Percentiles rank a stretch among this genome's conserved stretches.
phyloP scores from a whole-genome alignment of 2,797 vertebrate genomes.

The Babyrousa celebensis region DNA sequence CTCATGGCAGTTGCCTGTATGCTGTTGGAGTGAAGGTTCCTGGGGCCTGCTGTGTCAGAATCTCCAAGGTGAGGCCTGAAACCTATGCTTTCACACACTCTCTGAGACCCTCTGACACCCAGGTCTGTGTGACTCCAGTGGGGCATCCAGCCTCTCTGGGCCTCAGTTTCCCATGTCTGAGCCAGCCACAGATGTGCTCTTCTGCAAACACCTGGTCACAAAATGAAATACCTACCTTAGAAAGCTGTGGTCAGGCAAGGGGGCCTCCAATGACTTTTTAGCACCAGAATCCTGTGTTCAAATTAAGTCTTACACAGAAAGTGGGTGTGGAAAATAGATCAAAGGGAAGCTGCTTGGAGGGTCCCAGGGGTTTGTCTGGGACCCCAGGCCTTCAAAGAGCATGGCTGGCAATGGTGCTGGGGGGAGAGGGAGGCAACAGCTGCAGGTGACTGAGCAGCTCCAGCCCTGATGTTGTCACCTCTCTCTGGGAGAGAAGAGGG shows the following conservation, averaged over 20 bases:
- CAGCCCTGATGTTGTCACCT: not conserved
- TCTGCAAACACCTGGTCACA: not conserved
- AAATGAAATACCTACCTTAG: not conserved
- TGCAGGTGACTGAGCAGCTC: not conserved
- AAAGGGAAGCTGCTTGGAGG: too few relatives aligned
- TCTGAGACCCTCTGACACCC: not conserved
- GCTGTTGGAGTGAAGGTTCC: not conserved
- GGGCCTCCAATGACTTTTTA: not conserved
- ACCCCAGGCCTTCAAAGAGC: not conserved
- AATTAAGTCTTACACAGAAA: not conserved
- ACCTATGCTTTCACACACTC: not conserved
- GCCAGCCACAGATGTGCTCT: not conserved
- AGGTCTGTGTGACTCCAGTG: not conserved
- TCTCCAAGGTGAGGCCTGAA: not conserved
- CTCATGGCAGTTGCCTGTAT: not conserved
- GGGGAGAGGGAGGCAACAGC: not conserved
- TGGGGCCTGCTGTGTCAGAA: not conserved
- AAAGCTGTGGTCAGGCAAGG: not conserved
- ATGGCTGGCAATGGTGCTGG: not conserved
- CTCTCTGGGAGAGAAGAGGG: fast-evolving
- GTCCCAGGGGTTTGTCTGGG: not conserved
- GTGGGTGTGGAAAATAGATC: not conserved
- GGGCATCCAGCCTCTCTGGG: not conserved
- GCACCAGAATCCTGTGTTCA: not conserved
- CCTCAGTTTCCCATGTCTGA: not conserved